Evolutionary conservation across 2,797 vertebrate species (phyloP).

Genomic region (Thalassophryne amazonica): DNA sequence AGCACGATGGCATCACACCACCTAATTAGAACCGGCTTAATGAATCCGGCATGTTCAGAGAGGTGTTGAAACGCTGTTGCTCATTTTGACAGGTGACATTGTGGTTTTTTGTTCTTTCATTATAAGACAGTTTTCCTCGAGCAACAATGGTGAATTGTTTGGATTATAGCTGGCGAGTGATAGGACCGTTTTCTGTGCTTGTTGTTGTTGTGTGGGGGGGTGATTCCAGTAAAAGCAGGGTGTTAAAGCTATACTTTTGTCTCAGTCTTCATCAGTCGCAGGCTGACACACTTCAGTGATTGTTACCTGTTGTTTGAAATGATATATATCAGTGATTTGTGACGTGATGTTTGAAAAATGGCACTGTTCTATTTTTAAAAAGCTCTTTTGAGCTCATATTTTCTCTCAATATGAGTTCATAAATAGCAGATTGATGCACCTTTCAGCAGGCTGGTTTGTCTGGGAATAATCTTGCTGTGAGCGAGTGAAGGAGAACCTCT

Average conservation of each 20-base stretch:
- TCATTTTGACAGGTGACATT: conserved; percentile 36
- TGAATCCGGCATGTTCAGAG: conserved; percentile 14
- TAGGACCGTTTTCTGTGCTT: background rate
- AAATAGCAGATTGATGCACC: conserved; percentile 31
- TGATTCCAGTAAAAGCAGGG: background rate
- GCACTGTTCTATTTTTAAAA: conserved; percentile 24
- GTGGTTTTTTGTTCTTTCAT: conserved; percentile 16
- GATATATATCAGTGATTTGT: conserved; percentile 13
- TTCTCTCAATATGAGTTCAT: conserved; percentile 48
- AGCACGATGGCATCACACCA: background rate
- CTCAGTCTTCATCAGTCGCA: background rate
- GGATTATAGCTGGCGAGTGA: conserved; percentile 18
- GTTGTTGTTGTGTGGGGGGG: conserved; percentile 13
- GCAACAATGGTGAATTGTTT: conserved; percentile 11
- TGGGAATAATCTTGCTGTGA: conserved; percentile 54
- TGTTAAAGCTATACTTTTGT: background rate
- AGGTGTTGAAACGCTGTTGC: conserved; percentile 31
- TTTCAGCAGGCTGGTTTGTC: conserved; percentile 22
- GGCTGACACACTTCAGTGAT: background rate
- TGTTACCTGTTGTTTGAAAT: no score
- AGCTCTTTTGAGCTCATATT: conserved; percentile 46
- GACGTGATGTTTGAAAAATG: conserved; percentile 14
- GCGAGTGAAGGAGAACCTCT: conserved; percentile 1
- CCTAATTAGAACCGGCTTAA: conserved; percentile 28
- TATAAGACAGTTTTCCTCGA: conserved; percentile 24